Base-by-base conservation (phyloP, 2,113 vertebrate genomes). In the Melanocharis versteri region DNA sequence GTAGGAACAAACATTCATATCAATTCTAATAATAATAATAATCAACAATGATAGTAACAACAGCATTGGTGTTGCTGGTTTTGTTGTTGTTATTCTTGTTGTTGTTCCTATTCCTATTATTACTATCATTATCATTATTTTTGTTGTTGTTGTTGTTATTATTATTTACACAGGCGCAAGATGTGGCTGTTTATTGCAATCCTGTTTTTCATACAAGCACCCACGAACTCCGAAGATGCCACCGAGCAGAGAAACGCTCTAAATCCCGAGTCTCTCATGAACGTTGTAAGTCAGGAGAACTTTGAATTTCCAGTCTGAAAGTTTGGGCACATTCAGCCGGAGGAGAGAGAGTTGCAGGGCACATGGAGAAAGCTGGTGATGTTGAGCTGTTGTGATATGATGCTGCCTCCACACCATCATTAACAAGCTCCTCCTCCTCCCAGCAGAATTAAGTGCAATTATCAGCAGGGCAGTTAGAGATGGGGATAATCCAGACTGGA, bases 251-350 rank as follows among this genome's bases (percentile, higher is more conserved):
- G 47, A 6, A 61, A 16, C 28, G 17, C 15, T 54, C 9, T 30
- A 6, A 96, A 94, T 23, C 88, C 93, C 0, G 90, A 95, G 72
- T 4, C 39, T 4, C 50, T 40, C 68, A 95, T 96, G 94, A 96
- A 96, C 5, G 10, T 71, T 30, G 94, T 97, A 94, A 96, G 92
- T 94, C 51, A 30, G 26, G 53, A 82, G 45, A 69, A 35, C 15
- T 73, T 50, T 31, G 51, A 45, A 54, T 70, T 81, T 27, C 14
- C 30, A 6, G 1, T 66, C 42, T 45, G 24, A 33, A 83, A 26
- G 17, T 18, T 16, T 30, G 39, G 1, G 2, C 37, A 33, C 0
- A 0, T 42, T 44, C 48, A 37, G 26, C 26, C 39, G 27, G 24
- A 50, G 58, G 40, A 61, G 28, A 48, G 42, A 27, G 53, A 58